A percentile compares a stretch with the other conserved stretches of the same genome.
Evolutionary conservation across 2,113 vertebrate genomes (phyloP).

Genomic region (Hucho hucho): DNA sequence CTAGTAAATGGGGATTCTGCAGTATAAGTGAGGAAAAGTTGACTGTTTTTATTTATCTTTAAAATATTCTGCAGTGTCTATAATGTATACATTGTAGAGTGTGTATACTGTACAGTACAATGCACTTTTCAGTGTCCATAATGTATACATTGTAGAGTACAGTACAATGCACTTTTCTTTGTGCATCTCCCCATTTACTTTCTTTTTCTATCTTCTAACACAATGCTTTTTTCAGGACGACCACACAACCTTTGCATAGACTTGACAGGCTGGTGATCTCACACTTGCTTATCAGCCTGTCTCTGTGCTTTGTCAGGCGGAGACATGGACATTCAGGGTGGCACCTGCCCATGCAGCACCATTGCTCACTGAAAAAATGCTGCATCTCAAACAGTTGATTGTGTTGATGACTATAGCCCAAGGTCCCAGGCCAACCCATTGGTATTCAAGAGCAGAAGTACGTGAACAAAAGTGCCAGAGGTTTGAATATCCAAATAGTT

Average conservation of each 20-base stretch:
- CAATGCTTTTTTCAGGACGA: slow-evolving; percentile 55
- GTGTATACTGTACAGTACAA: slow-evolving; percentile 30
- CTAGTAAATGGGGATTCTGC: not conserved
- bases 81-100: slow-evolving; percentile 21
- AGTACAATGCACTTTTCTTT: not conserved
- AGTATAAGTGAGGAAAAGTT: not conserved
- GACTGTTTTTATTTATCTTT: not conserved
- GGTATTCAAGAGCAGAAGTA: not conserved
- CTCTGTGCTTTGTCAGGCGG: not conserved
- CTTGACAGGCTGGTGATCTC: slow-evolving; percentile 55
- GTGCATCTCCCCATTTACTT: not conserved
- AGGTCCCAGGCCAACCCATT: not conserved
- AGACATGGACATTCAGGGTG: slow-evolving; percentile 20
- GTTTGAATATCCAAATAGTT: not conserved
- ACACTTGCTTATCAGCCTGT: slow-evolving; percentile 47
- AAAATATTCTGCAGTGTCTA: not conserved
- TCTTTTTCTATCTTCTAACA: slow-evolving; percentile 26
- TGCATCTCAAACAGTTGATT: slow-evolving; percentile 23
- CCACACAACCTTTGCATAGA: slow-evolving; percentile 38
- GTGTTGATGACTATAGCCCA: slow-evolving; percentile 6
- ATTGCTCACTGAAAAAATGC: slow-evolving; percentile 41
- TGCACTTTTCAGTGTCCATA: no score
- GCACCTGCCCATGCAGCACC: slow-evolving; percentile 24
- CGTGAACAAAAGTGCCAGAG: not conserved
- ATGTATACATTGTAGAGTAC: no score